Percentiles rank a stretch among this genome's conserved stretches.
Conservation (phyloP, 2,113 vertebrate species). For the Sinocyclocheilus anshuiensis region DNA sequence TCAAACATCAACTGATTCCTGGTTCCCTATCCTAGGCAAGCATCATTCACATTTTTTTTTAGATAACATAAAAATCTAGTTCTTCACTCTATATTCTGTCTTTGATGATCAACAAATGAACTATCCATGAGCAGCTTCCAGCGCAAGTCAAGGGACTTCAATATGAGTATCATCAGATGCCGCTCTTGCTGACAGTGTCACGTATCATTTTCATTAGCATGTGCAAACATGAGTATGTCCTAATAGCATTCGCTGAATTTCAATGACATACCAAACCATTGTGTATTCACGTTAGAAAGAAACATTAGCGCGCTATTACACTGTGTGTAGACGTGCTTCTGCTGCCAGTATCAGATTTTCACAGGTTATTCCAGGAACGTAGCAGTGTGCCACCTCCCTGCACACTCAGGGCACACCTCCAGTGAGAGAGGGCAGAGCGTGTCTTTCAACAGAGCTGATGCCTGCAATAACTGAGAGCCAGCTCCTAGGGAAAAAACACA, state of each 20-base stretch:
- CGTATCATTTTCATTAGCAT: background rate
- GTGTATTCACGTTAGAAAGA: constrained; percentile 8
- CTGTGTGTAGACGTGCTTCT: constrained; percentile 13
- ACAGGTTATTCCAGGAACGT: constrained; percentile 38
- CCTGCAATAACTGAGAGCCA: constrained; percentile 37
- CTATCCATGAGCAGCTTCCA: background rate
- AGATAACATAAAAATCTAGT: background rate
- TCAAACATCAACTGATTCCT: background rate
- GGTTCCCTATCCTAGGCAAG: background rate
- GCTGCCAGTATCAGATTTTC: constrained; percentile 30
- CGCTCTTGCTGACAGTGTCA: background rate
- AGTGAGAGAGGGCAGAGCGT: constrained; percentile 25
- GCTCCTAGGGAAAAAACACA: constrained; percentile 3
- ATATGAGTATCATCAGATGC: background rate
- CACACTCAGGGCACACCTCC: constrained; percentile 37
- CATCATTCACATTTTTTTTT: background rate
- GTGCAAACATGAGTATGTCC: background rate
- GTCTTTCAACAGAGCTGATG: constrained; percentile 43
- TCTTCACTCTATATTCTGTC: background rate
- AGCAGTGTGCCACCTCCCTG: constrained; percentile 8
- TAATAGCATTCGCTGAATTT: constrained; percentile 13
- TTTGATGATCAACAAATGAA: constrained; percentile 5
- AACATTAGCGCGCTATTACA: constrained; percentile 33
- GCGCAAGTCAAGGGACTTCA: background rate
- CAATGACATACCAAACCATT: background rate